Base-by-base conservation (phyloP, 2,113 vertebrate genomes). In the Clarias macrocephalus region DNA sequence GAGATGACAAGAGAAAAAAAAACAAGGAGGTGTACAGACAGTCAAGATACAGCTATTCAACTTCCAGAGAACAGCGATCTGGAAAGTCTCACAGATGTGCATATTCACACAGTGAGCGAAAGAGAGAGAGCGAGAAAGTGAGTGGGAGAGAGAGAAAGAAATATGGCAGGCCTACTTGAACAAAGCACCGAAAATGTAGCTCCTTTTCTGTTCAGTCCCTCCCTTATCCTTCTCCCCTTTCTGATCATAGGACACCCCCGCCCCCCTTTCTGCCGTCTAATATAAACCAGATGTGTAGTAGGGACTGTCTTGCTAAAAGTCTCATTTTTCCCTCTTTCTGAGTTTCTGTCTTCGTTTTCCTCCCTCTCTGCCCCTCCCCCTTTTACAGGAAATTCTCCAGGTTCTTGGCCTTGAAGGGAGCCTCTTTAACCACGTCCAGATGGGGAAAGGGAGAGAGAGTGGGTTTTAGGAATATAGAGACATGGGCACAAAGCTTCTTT, bases 371-470 rank as follows among this genome's bases (percentile, higher is more conserved):
- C 19, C 70, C 75, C 85, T 70, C 75, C 63, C 79, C 79, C 84
- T 83, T 85, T 68, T 86, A 79, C 93, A 94, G 94, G 94, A 95
- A 94, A 94, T 93, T 87, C 91, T 93, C 88, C 84, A 89, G 89
- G 94, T 93, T 93, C 92, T 91, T 92, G 90, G 92, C 92, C 93
- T 93, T 93, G 91, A 89, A 93, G 93, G 91, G 86, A 92, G 87
- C 92, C 92, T 92, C 88, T 89, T 85, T 94, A 95, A 95, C 91
- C 90, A 92, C 80, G 89, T 92, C 89, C 94, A 95, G 94, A 95
- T 95, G 94, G 88, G 89, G 85, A 89, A 89, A 91, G 89, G 77
- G 57, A 85, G 79, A 72, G 85, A 87, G 79, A 52, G 63, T 60
- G 42, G 42, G 48, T 68, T 21, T 42, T 52, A 83, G 37, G 48